A percentile compares a stretch with the other conserved stretches of the same genome.
Evolutionary conservation across 2,888 invertebrate species (phyloP).

Genomic region (Hirtodrosophila cameraria): DNA sequence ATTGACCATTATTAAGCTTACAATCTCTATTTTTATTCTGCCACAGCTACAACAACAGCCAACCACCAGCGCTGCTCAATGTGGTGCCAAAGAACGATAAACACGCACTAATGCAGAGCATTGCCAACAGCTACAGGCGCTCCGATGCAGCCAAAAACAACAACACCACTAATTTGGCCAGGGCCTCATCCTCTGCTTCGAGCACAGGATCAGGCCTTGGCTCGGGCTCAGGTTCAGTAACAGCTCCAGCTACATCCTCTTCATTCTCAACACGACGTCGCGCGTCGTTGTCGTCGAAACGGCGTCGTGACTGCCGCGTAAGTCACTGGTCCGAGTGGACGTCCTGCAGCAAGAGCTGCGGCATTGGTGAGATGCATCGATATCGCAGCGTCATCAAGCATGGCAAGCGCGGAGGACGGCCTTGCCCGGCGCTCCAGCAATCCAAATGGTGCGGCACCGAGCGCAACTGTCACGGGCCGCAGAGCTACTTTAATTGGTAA

Average conservation of each 20-base stretch:
- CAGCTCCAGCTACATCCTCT: constrained; percentile 74
- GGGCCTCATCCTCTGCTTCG: constrained; percentile 9
- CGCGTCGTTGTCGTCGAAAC: constrained; percentile 78
- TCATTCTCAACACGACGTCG: constrained; percentile 81
- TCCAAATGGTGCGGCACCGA: constrained; percentile 95
- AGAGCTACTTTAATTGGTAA: constrained; percentile 87
- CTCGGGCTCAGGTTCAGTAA: background rate
- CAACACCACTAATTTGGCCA: constrained; percentile 18
- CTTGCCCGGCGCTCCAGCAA: constrained; percentile 93
- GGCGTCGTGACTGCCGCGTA: constrained; percentile 89
- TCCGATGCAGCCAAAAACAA: constrained; percentile 39
- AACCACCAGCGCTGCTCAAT: constrained; percentile 41
- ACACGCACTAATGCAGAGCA: constrained; percentile 89
- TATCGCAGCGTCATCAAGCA: constrained; percentile 91
- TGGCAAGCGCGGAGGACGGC: constrained; percentile 91
- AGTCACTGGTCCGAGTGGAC: constrained; percentile 95
- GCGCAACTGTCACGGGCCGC: constrained; percentile 87
- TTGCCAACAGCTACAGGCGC: constrained; percentile 87
- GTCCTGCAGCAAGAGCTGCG: constrained; percentile 93
- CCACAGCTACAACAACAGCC: constrained; percentile 75
- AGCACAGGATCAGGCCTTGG: no score
- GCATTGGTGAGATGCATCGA: constrained; percentile 94
- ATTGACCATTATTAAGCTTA: background rate
- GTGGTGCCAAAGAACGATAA: constrained; percentile 87
- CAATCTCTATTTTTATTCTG: background rate